Conservation (phyloP, 2,888 invertebrate genomes). For the Drosophila quinaria region DNA sequence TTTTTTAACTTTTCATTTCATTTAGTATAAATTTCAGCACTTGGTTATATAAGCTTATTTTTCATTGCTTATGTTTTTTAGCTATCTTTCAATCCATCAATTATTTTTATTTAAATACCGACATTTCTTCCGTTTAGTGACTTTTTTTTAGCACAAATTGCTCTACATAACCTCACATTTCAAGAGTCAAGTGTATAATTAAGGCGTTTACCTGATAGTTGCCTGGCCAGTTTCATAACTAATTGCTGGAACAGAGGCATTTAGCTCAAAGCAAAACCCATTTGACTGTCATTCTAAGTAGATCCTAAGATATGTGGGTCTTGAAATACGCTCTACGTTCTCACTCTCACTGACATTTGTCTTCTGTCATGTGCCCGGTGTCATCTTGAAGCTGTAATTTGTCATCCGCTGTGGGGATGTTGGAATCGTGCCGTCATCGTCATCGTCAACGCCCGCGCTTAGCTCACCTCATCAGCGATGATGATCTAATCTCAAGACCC, state of each 20-base stretch:
- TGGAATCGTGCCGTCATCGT: slow-evolving; percentile 29
- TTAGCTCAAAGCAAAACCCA: background rate
- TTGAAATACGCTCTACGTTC: background rate
- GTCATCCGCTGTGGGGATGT: slow-evolving; percentile 27
- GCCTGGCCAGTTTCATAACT: slow-evolving; percentile 1
- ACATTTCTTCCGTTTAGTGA: background rate
- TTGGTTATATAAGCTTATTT: background rate
- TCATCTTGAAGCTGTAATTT: slow-evolving; percentile 43
- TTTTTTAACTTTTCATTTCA: background rate
- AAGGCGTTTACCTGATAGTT: background rate
- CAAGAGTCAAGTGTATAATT: slow-evolving; percentile 3
- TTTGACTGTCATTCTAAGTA: slow-evolving; percentile 8
- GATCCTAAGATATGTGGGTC: slow-evolving; percentile 11
- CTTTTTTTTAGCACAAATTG: slow-evolving; percentile 1
- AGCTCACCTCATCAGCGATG: slow-evolving; percentile 54
- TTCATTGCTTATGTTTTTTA: background rate
- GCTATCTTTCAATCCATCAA: background rate
- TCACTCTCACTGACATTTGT: background rate
- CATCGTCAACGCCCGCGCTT: slow-evolving; percentile 62
- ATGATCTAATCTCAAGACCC: slow-evolving; percentile 66
- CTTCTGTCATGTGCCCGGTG: slow-evolving; percentile 8
- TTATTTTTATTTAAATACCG: background rate
- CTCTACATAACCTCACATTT: slow-evolving; percentile 13
- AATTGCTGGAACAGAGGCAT: slow-evolving; percentile 1
- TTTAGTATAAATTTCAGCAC: background rate